phyloP scores from a whole-genome alignment of 2,797 vertebrate genomes.

The Hypotaenidia philippensis region DNA sequence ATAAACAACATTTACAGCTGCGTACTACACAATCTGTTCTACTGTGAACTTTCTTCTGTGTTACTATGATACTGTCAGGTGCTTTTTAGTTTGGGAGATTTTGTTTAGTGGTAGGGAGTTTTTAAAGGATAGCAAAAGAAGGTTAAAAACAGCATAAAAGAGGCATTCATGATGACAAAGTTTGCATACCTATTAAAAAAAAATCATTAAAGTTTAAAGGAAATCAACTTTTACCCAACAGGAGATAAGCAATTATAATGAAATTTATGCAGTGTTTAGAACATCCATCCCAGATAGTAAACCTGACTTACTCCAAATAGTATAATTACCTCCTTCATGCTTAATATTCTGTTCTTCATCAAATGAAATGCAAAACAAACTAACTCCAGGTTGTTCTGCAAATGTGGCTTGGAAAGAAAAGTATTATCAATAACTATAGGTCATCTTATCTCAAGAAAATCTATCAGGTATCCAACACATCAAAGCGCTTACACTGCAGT shows the following conservation, averaged over 20 bases:
- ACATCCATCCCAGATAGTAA: constrained; percentile 55
- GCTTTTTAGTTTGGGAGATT: background rate
- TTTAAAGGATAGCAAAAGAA: background rate
- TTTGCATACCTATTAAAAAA: background rate
- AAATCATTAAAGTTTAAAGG: constrained; percentile 19
- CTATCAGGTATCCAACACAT: constrained; percentile 38
- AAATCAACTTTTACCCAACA: constrained; percentile 52
- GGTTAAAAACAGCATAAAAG: constrained; percentile 28
- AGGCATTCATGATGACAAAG: background rate
- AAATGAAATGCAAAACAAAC: constrained; percentile 47
- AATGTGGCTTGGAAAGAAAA: constrained; percentile 50
- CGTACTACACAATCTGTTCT: background rate
- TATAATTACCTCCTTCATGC: constrained; percentile 65
- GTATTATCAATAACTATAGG: constrained; percentile 1
- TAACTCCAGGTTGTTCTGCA: constrained; percentile 55
- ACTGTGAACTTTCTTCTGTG: background rate
- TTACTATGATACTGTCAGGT: background rate
- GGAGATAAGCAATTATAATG: constrained; percentile 49
- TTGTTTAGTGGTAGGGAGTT: background rate
- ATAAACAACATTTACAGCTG: background rate
- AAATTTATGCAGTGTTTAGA: constrained; percentile 58
- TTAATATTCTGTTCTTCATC: constrained; percentile 58
- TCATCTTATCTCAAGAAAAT: constrained; percentile 66
- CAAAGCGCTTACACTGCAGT: constrained; percentile 57
- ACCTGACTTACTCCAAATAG: constrained; percentile 60